These are phyloP conservation scores for Xylota sylvarum DNA, from an alignment of 2,888 invertebrate genomes.

Conservation along the genomic window DNA sequence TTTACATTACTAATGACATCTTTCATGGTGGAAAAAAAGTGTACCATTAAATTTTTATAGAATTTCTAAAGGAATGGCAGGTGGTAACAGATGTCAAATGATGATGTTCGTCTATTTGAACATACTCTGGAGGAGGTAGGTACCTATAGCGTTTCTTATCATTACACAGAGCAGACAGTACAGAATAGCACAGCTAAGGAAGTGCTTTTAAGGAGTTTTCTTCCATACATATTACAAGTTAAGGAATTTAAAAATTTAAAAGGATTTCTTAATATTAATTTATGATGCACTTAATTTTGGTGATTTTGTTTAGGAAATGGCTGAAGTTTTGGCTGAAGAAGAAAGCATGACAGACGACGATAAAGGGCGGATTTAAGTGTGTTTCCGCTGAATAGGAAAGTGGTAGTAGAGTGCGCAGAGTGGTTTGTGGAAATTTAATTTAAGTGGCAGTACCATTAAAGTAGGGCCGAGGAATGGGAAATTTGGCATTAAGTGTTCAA, in stretches of 20 bases:
- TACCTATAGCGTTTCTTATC: no score
- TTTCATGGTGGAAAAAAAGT: constrained; percentile 1
- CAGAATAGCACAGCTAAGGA: neutral
- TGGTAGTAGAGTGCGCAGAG: no score
- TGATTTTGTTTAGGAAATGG: neutral
- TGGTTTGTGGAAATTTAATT: no score
- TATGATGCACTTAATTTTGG: neutral
- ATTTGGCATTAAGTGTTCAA: no score
- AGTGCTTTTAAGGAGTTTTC: neutral
- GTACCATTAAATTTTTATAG: constrained; percentile 20
- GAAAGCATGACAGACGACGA: no score
- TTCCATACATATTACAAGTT: neutral
- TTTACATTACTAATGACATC: constrained; percentile 31
- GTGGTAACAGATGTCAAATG: constrained; percentile 34
- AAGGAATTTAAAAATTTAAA: constrained; percentile 10
- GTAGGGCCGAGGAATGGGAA: no score
- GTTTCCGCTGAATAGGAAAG: no score
- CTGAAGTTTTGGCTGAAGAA: no score
- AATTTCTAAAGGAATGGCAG: constrained; percentile 5
- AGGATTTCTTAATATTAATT: neutral
- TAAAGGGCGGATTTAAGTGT: no score
- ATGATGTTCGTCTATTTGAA: constrained; percentile 10
- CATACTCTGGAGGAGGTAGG: neutral
- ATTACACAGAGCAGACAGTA: no score
- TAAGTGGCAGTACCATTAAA: no score